Conservation (phyloP, 2,113 vertebrate species). For the Aspiorhynchus laticeps region DNA sequence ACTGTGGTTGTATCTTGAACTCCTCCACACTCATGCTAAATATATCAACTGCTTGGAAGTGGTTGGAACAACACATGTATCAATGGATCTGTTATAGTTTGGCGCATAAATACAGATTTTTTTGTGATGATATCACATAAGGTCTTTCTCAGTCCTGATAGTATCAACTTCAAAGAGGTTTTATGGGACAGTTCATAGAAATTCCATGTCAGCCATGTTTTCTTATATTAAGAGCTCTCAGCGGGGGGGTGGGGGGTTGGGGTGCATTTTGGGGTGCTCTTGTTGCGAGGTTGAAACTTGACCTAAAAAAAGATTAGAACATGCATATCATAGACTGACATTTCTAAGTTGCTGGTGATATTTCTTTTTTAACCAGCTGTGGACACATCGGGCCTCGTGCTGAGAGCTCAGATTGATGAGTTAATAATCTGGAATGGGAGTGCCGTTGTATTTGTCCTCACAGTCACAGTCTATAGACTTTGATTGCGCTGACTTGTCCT, state of each 20-base stretch:
- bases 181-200: not conserved
- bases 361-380: slow-evolving; percentile 22
- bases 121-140: not conserved
- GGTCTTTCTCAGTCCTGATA: not conserved
- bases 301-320: slow-evolving; percentile 2
- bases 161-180: slow-evolving; percentile 28
- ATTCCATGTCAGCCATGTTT: not conserved
- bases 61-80: slow-evolving; percentile 39
- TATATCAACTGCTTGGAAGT: slow-evolving; percentile 42
- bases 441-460: slow-evolving; percentile 21
- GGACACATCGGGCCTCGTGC: not conserved
- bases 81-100: slow-evolving; percentile 15
- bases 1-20: slow-evolving; percentile 12
- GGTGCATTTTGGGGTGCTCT: slow-evolving; percentile 17
- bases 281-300: not conserved
- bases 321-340: not conserved
- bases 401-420: slow-evolving; percentile 46
- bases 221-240: slow-evolving; percentile 8
- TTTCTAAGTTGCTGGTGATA: slow-evolving; percentile 1
- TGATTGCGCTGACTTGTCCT: slow-evolving; percentile 35
- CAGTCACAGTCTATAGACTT: slow-evolving; percentile 50
- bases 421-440: slow-evolving; percentile 55
- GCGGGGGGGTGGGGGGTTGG: not conserved
- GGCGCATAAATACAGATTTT: not conserved
- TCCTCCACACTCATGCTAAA: slow-evolving; percentile 30